phyloP scores from a whole-genome alignment of 2,888 invertebrate species.

The Phoronis australis region DNA sequence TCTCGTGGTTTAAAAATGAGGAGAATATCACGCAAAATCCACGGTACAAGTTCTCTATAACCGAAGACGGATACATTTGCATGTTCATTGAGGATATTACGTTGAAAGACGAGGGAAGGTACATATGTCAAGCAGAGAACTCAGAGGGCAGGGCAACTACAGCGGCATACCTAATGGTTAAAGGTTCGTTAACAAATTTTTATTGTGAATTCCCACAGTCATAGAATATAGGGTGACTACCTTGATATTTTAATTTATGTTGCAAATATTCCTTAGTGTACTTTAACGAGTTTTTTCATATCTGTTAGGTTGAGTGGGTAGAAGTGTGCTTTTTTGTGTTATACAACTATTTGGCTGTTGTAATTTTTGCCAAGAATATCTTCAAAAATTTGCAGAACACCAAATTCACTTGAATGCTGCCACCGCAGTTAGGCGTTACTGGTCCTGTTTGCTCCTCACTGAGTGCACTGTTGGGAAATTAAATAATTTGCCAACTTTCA shows the following conservation, averaged over 20 bases:
- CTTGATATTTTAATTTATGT: too few relatives aligned
- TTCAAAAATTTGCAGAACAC: too few relatives aligned
- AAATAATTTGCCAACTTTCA: too few relatives aligned
- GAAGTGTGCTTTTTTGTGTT: not conserved
- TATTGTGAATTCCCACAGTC: not conserved
- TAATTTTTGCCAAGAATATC: not conserved
- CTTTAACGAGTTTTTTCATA: too few relatives aligned
- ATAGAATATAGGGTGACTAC: too few relatives aligned
- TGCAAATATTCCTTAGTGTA: too few relatives aligned
- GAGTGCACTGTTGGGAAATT: too few relatives aligned
- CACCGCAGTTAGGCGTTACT: too few relatives aligned
- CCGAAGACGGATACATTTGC: conserved; percentile 37
- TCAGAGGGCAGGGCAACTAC: conserved; percentile 48
- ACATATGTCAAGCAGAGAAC: conserved; percentile 49
- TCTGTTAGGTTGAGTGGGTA: too few relatives aligned
- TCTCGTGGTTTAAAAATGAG: conserved; percentile 51
- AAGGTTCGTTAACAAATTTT: conserved; percentile 25
- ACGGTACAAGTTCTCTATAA: conserved; percentile 37
- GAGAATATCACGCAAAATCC: conserved; percentile 38
- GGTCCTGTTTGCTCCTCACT: too few relatives aligned
- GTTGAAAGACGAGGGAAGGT: conserved; percentile 43
- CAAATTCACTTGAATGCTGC: too few relatives aligned
- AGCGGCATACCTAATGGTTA: conserved; percentile 45
- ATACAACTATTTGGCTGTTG: not conserved
- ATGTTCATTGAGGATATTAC: conserved; percentile 40